A percentile compares a stretch with the other conserved stretches of the same genome.
These are phyloP conservation scores for Bubo scandiacus DNA, from an alignment of 2,113 vertebrate genomes.

Conservation along the genomic window DNA sequence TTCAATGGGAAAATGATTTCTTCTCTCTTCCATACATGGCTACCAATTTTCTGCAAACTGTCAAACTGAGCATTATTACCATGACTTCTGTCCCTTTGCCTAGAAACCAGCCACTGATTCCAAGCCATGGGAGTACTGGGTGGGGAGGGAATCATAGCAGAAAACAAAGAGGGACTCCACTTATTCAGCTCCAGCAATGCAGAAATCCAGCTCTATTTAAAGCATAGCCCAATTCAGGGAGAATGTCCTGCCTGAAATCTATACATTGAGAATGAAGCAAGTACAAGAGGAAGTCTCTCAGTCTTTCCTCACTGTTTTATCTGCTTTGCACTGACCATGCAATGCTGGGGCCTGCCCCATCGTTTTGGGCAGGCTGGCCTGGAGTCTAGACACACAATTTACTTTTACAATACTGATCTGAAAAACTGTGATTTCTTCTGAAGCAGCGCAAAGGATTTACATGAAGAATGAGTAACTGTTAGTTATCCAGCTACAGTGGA, in stretches of 20 bases:
- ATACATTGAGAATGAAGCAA: fast-evolving
- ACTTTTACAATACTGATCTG: not conserved
- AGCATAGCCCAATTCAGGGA: not conserved
- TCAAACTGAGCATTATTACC: not conserved
- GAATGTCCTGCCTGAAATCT: not conserved
- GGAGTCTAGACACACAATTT: not conserved
- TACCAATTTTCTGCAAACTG: not conserved
- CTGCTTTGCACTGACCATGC: not conserved
- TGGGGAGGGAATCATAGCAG: not conserved
- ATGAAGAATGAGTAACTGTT: not conserved
- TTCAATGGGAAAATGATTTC: not conserved
- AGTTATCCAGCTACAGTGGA: not conserved
- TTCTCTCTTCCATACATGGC: not conserved
- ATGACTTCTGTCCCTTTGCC: not conserved
- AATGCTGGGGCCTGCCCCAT: not conserved
- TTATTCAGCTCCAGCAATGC: not conserved
- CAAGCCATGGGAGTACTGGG: not conserved
- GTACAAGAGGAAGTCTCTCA: not conserved
- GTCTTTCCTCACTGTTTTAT: not conserved
- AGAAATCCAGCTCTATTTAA: not conserved
- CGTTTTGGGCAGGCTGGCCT: not conserved
- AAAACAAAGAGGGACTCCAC: not conserved
- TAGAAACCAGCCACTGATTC: not conserved
- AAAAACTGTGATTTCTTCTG: not conserved
- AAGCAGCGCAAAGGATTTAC: not conserved